Evolutionary conservation across 2,888 invertebrate genomes (phyloP).

Genomic region (Electrophaes corylata): DNA sequence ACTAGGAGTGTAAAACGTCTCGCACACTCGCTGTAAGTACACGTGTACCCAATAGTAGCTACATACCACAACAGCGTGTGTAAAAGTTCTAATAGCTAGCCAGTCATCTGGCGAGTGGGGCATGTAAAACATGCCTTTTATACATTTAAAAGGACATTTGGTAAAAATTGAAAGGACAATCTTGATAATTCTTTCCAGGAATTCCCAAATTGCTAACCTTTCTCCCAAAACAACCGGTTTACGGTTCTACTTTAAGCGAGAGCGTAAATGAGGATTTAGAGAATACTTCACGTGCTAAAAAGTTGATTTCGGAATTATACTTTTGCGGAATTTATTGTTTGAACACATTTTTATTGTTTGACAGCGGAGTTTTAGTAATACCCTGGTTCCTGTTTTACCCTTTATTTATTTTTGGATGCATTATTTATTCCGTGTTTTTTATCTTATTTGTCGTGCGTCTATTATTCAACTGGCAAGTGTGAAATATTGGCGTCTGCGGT

Average conservation of each 20-base stretch:
- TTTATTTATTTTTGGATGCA: no score
- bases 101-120: no score
- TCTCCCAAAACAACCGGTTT: constrained; percentile 47
- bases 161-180: constrained; percentile 14
- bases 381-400: no score
- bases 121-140: neutral
- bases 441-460: neutral
- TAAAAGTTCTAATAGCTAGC: no score
- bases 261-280: constrained; percentile 26
- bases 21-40: no score
- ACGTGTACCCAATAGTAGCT: no score
- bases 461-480: neutral
- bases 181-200: constrained; percentile 43
- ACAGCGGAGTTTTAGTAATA: no score
- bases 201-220: constrained; percentile 39
- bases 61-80: no score
- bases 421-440: no score
- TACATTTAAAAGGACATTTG: neutral
- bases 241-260: constrained; percentile 36
- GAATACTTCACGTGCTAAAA: constrained; percentile 27
- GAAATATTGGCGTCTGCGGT: constrained; percentile 12
- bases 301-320: constrained; percentile 22
- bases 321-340: constrained; percentile 30
- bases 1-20: no score
- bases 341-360: no score